A percentile compares a stretch with the other conserved stretches of the same genome.
Evolutionary conservation across 2,113 vertebrate genomes (phyloP).

Genomic region (Gavialis gangeticus): DNA sequence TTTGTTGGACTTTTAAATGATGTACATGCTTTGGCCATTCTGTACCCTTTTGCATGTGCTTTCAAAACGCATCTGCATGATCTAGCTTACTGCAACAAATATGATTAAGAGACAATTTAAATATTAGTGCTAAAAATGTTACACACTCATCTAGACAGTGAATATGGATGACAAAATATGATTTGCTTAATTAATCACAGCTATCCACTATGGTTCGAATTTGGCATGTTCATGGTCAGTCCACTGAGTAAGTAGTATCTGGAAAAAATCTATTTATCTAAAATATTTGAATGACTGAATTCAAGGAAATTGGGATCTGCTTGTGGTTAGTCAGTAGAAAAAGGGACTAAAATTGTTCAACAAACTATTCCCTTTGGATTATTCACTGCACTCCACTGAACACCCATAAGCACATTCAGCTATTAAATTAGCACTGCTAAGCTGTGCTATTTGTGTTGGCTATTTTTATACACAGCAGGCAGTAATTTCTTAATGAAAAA

Average conservation of each 20-base stretch:
- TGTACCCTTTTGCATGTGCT: not conserved
- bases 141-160: not conserved
- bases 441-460: constrained; percentile 65
- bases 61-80: not conserved
- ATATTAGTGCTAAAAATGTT: not conserved
- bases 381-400: constrained; percentile 59
- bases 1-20: not conserved
- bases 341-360: constrained; percentile 18
- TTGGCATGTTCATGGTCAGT: constrained; percentile 39
- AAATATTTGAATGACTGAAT: constrained; percentile 24
- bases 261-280: constrained; percentile 38
- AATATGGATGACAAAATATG: constrained; percentile 23
- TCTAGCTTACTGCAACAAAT: not conserved
- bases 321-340: constrained; percentile 34
- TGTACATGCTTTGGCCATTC: not conserved
- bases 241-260: not conserved
- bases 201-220: fast-evolving
- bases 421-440: constrained; percentile 74
- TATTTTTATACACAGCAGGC: constrained; percentile 74
- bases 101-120: not conserved
- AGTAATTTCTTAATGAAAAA: constrained; percentile 68
- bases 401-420: constrained; percentile 63
- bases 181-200: constrained; percentile 6
- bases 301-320: constrained; percentile 30
- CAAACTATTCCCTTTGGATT: constrained; percentile 11